Percentiles rank a stretch among this genome's conserved stretches.
Evolutionary conservation across 2,797 vertebrate genomes (phyloP).

Genomic region (Rhynchotus rufescens): DNA sequence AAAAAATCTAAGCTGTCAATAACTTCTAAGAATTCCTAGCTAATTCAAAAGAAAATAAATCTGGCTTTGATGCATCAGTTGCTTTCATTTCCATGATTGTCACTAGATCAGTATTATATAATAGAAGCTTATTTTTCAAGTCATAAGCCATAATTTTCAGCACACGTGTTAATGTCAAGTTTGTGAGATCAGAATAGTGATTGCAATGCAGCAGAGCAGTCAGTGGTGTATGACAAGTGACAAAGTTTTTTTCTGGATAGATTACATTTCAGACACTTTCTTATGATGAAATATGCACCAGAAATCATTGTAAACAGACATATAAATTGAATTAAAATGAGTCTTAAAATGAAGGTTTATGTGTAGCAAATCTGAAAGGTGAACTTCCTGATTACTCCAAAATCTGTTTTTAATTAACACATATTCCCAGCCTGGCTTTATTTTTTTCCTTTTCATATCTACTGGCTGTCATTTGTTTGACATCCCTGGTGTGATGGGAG

Average conservation of each 20-base stretch:
- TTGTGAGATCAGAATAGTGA: slow-evolving; percentile 6
- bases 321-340: background rate
- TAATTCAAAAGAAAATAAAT: slow-evolving; percentile 11
- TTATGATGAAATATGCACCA: background rate
- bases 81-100: background rate
- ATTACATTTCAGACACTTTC: slow-evolving; percentile 19
- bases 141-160: slow-evolving; percentile 9
- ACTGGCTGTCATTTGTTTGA: slow-evolving; percentile 26
- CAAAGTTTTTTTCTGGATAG: background rate
- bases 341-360: background rate
- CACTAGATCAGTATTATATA: background rate
- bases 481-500: background rate
- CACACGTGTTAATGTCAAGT: background rate
- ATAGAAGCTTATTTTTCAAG: slow-evolving; percentile 22
- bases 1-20: slow-evolving; percentile 25
- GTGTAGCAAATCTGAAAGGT: background rate
- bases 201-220: background rate
- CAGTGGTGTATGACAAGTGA: background rate
- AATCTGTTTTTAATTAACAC: slow-evolving; percentile 57
- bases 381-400: slow-evolving; percentile 1
- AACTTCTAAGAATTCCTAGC: background rate
- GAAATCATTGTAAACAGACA: background rate
- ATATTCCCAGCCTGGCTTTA: slow-evolving; percentile 12
- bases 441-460: slow-evolving; percentile 18
- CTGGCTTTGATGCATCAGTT: background rate